Percentiles rank a stretch among this genome's conserved stretches.
Evolutionary conservation across 1,140 invertebrate species (phyloP).

Genomic region (Lamellibrachia luymesi): DNA sequence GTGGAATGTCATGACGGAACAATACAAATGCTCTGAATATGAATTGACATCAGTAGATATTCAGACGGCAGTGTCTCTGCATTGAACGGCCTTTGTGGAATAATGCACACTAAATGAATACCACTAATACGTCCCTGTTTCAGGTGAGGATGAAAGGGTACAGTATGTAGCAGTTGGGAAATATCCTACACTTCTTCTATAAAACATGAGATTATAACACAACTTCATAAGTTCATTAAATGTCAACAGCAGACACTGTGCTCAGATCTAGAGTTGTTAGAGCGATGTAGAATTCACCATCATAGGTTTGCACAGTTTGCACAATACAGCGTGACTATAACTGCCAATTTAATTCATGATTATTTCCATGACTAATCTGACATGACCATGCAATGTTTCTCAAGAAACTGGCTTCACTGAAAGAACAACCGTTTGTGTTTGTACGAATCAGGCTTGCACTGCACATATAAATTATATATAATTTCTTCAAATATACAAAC

Average conservation of each 20-base stretch:
- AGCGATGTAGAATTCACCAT: background rate
- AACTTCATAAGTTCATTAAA: background rate
- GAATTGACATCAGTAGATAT: background rate
- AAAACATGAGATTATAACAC: background rate
- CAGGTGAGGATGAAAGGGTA: background rate
- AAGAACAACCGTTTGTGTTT: background rate
- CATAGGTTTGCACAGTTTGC: background rate
- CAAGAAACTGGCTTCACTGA: background rate
- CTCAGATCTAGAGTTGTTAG: background rate
- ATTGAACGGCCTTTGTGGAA: background rate
- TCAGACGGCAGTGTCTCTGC: background rate
- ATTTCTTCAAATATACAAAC: background rate
- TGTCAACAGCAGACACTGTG: background rate
- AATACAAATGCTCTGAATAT: background rate
- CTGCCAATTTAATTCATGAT: background rate
- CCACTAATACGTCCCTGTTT: background rate
- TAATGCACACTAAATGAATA: background rate
- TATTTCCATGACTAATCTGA: background rate
- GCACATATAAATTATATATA: background rate
- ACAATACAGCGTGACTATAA: background rate
- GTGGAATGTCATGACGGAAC: background rate
- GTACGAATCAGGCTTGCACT: background rate
- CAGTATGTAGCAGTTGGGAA: background rate
- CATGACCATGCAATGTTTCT: background rate
- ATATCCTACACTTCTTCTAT: background rate